A percentile compares a stretch with the other conserved stretches of the same genome.
Evolutionary conservation across 2,797 vertebrate species (phyloP).

Genomic region (Picus viridis): DNA sequence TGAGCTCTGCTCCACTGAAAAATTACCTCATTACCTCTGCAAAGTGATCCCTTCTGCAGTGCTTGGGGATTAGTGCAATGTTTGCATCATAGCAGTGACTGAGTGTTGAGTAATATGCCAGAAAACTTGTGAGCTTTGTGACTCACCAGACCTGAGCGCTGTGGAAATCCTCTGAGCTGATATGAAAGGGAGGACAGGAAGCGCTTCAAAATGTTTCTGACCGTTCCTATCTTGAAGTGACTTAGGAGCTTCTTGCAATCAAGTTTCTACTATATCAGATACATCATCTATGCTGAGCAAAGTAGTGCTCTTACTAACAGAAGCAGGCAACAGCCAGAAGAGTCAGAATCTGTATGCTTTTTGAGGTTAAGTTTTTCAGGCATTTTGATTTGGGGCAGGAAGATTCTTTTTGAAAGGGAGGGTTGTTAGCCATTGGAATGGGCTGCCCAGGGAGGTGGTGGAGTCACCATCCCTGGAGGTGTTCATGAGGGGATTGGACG

Average conservation of each 20-base stretch:
- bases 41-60: not conserved
- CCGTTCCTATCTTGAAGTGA: not conserved
- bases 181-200: not conserved
- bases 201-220: not conserved
- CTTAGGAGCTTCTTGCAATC: not conserved
- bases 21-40: not conserved
- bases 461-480: too few relatives aligned
- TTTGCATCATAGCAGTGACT: conserved; percentile 18
- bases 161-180: not conserved
- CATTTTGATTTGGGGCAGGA: not conserved
- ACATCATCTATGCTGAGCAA: not conserved
- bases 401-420: not conserved
- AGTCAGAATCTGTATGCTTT: not conserved
- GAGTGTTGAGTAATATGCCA: conserved; percentile 48
- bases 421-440: too few relatives aligned
- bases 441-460: too few relatives aligned
- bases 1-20: not conserved
- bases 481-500: too few relatives aligned
- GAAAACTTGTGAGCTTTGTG: conserved; percentile 25
- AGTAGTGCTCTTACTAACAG: not conserved
- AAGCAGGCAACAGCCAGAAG: not conserved
- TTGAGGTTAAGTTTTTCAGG: not conserved
- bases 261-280: not conserved
- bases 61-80: not conserved
- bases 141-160: conserved; percentile 8